These are phyloP conservation scores for Neogobius melanostomus DNA, from an alignment of 2,113 vertebrate species.

Conservation along the genomic window DNA sequence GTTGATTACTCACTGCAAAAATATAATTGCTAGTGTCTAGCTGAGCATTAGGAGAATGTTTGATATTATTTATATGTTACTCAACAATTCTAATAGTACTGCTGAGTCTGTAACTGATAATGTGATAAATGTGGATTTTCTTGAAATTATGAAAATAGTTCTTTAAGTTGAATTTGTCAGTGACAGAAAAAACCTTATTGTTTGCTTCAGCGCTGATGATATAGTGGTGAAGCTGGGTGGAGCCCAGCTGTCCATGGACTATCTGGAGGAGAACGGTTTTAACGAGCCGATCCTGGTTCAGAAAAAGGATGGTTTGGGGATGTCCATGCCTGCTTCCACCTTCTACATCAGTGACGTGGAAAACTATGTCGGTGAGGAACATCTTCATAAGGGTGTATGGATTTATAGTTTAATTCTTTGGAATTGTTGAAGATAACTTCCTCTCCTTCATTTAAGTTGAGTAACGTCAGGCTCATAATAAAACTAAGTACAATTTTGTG, in stretches of 20 bases:
- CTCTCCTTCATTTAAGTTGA: too few relatives aligned
- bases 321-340: constrained; percentile 90
- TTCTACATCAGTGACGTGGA: constrained; percentile 98
- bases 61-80: too few relatives aligned
- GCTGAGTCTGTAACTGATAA: too few relatives aligned
- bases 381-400: constrained; percentile 9
- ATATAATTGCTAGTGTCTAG: too few relatives aligned
- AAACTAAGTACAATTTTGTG: too few relatives aligned
- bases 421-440: too few relatives aligned
- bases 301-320: constrained; percentile 92
- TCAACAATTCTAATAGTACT: too few relatives aligned
- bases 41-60: too few relatives aligned
- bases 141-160: too few relatives aligned
- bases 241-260: constrained; percentile 86
- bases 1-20: too few relatives aligned
- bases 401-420: neutral
- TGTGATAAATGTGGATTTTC: too few relatives aligned
- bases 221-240: constrained; percentile 88
- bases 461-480: too few relatives aligned
- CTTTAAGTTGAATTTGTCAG: neutral
- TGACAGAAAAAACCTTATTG: constrained; percentile 1
- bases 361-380: constrained; percentile 89
- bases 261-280: constrained; percentile 93
- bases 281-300: constrained; percentile 91
- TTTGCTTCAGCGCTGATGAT: constrained; percentile 85